Evolutionary conservation across 2,888 invertebrate species (phyloP).

Genomic region (Sturmia bella): DNA sequence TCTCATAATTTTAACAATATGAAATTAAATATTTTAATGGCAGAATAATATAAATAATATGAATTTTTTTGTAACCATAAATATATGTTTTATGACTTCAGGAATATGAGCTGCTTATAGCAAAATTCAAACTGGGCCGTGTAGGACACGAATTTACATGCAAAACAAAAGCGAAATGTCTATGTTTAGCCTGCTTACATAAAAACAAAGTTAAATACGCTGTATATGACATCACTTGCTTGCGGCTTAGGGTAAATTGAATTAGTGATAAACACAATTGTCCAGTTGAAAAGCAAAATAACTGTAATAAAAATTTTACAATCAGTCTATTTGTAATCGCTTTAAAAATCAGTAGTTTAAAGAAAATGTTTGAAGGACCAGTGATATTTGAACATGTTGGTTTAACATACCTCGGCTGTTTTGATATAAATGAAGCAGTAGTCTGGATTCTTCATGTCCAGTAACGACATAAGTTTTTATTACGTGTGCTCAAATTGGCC

Average conservation of each 20-base stretch:
- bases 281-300: too few relatives aligned
- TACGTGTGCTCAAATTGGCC: too few relatives aligned
- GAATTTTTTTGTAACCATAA: constrained; percentile 66
- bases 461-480: too few relatives aligned
- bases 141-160: constrained; percentile 7
- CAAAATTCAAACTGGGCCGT: constrained; percentile 25
- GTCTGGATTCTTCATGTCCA: too few relatives aligned
- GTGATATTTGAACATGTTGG: too few relatives aligned
- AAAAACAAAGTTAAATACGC: constrained; percentile 65
- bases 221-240: constrained; percentile 37
- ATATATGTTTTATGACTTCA: constrained; percentile 52
- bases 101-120: constrained; percentile 63
- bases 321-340: too few relatives aligned
- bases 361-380: too few relatives aligned
- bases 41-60: constrained; percentile 67
- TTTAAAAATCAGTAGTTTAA: too few relatives aligned
- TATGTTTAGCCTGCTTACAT: constrained; percentile 26
- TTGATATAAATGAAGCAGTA: too few relatives aligned
- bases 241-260: background rate
- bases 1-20: constrained; percentile 27
- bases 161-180: constrained; percentile 19
- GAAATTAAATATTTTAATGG: constrained; percentile 60
- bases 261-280: too few relatives aligned
- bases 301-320: too few relatives aligned
- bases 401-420: too few relatives aligned